Evolutionary conservation across 1,140 invertebrate species (phyloP).

Genomic region (Panulirus ornatus): DNA sequence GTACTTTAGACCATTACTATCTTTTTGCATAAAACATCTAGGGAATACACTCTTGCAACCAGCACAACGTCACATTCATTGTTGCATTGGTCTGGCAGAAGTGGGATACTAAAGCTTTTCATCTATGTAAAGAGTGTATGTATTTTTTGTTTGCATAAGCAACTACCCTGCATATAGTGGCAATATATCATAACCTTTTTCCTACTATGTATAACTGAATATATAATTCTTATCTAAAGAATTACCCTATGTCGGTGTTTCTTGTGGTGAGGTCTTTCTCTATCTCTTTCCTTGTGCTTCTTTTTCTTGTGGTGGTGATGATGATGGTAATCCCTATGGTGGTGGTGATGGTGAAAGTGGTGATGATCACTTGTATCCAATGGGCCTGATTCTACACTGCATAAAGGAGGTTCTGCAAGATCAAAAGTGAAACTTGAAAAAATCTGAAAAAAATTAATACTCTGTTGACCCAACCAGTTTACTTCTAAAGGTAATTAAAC

Average conservation of each 20-base stretch:
- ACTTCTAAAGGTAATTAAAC: too few relatives aligned
- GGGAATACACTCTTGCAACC: background rate
- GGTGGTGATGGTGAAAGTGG: slow-evolving; percentile 48
- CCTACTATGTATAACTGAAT: slow-evolving; percentile 2
- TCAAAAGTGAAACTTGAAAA: too few relatives aligned
- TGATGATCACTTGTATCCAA: slow-evolving; percentile 58
- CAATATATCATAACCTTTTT: background rate
- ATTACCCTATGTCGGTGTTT: slow-evolving; percentile 43
- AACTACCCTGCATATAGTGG: background rate
- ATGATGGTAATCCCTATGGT: slow-evolving; percentile 23
- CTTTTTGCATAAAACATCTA: background rate
- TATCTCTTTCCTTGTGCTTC: slow-evolving; percentile 43
- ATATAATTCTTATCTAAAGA: background rate
- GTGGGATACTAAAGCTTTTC: too few relatives aligned
- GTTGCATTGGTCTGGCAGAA: too few relatives aligned
- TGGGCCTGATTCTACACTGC: slow-evolving; percentile 52
- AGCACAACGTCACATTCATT: too few relatives aligned
- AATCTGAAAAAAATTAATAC: too few relatives aligned
- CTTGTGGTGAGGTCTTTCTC: slow-evolving; percentile 33
- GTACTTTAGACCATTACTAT: background rate
- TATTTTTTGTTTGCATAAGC: background rate
- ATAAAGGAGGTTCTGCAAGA: slow-evolving; percentile 47
- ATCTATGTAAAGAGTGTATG: too few relatives aligned
- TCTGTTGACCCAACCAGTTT: too few relatives aligned
- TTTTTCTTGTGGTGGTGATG: slow-evolving; percentile 31